Evolutionary conservation across 2,113 vertebrate species (phyloP).

Genomic region (Ardeotis arabs): DNA sequence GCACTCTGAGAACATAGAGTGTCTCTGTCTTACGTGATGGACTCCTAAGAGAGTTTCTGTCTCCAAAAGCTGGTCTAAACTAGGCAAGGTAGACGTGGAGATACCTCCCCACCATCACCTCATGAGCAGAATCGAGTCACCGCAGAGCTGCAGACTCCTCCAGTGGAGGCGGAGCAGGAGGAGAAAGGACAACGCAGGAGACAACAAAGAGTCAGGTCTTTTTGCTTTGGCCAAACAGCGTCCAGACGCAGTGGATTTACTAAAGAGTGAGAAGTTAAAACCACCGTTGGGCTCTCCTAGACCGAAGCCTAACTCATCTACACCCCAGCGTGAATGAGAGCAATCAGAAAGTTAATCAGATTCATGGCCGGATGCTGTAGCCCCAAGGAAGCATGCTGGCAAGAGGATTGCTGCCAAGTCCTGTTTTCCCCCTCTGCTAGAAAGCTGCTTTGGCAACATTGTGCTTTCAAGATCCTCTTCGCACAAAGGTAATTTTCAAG

Average conservation of each 20-base stretch:
- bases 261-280: background rate
- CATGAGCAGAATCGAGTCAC: fast-evolving
- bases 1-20: too few species aligned
- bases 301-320: background rate
- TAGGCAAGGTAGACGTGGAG: background rate
- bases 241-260: background rate
- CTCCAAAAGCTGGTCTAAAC: background rate
- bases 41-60: background rate
- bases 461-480: background rate
- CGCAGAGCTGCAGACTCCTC: background rate
- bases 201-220: background rate
- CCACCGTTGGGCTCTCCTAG: background rate
- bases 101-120: background rate
- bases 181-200: background rate
- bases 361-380: background rate
- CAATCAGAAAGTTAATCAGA: background rate
- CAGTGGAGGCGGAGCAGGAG: background rate
- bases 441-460: background rate
- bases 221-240: background rate
- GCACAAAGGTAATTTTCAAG: background rate
- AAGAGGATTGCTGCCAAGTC: background rate
- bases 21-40: background rate
- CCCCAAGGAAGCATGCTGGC: background rate
- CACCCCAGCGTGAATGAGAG: background rate
- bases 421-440: background rate